Evolutionary conservation across 30 jellyfish, hydroid and myxozoan species (phyloP), one percentile per base, ranked within the genome.

Genomic region (Aurelia sp.): DNA sequence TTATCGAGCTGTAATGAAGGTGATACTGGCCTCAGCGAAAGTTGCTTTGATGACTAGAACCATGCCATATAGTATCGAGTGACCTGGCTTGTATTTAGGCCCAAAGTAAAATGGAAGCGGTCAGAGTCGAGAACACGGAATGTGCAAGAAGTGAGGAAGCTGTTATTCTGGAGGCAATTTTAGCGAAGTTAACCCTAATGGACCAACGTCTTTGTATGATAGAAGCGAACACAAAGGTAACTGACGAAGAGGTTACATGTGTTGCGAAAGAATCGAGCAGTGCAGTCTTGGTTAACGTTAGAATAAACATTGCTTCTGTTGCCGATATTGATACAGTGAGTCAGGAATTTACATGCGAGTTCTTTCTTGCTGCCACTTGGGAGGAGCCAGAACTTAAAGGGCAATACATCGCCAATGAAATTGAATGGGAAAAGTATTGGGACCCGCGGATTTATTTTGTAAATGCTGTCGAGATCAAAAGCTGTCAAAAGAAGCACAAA

Each of bases 331-430:
- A 91, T 74, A 91, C 98, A 6, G 87, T 91, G 61, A 78, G 89
- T 21, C 98, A 91, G 63, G 98, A 91, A 57, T 80, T 91, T 71
- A 72, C 89, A 0, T 91, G 98, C 78, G 98, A 91, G 88, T 91
- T 91, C 73, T 77, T 91, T 73, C 73, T 91, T 61, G 92, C 98
- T 18, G 98, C 98, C 41, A 91, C 92, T n/a, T 91, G 98, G 98
- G 92, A 86, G 53, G 98, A 91, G 84, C 92, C 90, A 6, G 83
- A 75, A 23, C 88, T 69, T 20, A 41, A 67, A 23, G 96, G 95
- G 21, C 63, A 72, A 41, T 71, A n/a, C 20, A 62, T 60, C 22
- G 74, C 79, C 9, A 17, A 80, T 40, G 88, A 64, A 9, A 86
- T 91, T 11, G 84, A 81, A 47, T 91, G 98, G 98, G 86, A 66